phyloP scores from a whole-genome alignment of 2,797 vertebrate species.

The Sebastes goodei region DNA sequence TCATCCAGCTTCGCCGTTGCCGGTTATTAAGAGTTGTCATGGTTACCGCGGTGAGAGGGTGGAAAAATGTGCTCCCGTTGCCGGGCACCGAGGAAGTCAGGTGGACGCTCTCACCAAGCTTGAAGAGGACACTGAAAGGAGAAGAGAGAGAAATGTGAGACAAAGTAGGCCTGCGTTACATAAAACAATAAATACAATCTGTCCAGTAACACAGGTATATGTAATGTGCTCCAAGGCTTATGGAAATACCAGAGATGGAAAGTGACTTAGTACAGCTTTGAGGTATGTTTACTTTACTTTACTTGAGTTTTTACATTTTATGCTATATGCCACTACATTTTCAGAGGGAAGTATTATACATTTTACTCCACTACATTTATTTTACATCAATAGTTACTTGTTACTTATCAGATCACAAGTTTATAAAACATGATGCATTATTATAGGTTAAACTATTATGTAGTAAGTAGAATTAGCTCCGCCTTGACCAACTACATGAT shows the following conservation, averaged over 20 bases:
- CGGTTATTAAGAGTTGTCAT: slow-evolving; percentile 78
- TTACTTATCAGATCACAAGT: neutral
- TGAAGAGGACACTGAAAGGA: slow-evolving; percentile 94
- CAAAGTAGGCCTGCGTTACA: slow-evolving; percentile 23
- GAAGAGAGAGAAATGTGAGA: slow-evolving; percentile 56
- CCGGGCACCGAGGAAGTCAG: slow-evolving; percentile 83
- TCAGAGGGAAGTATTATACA: neutral
- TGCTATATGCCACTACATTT: neutral
- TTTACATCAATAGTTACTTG: neutral
- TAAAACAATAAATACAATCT: slow-evolving; percentile 55
- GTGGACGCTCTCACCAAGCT: slow-evolving; percentile 93
- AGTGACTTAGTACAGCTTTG: neutral
- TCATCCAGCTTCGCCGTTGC: slow-evolving; percentile 71
- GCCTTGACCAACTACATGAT: neutral
- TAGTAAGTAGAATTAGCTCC: neutral
- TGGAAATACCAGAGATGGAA: neutral
- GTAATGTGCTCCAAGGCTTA: neutral
- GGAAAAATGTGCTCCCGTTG: slow-evolving; percentile 87
- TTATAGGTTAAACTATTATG: neutral
- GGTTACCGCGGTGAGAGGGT: slow-evolving; percentile 77
- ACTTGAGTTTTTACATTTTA: neutral
- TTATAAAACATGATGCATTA: neutral
- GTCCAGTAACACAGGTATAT: slow-evolving; percentile 24
- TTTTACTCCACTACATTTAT: neutral
- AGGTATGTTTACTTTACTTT: neutral